phyloP scores from a whole-genome alignment of 2,888 invertebrate genomes.

The Ormyrus nitidulus region DNA sequence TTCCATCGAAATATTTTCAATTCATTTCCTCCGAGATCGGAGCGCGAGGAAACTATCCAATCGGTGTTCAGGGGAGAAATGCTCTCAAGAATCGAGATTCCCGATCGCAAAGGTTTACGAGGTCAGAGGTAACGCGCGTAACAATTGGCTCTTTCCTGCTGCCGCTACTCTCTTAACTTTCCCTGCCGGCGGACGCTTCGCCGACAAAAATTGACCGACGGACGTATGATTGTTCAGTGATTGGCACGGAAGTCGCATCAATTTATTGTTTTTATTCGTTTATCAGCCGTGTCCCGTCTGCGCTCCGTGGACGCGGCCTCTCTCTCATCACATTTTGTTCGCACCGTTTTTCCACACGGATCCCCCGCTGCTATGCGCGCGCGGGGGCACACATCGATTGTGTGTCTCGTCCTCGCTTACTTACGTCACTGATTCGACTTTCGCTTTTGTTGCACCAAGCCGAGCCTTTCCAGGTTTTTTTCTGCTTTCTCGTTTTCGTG shows the following conservation, averaged over 20 bases:
- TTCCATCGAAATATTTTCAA: no score
- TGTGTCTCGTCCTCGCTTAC: neutral
- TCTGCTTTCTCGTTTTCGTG: neutral
- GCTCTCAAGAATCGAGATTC: no score
- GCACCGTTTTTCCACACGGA: no score
- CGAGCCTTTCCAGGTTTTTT: conserved; percentile 8
- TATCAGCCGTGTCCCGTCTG: neutral
- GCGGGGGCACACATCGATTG: neutral
- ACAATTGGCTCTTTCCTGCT: neutral
- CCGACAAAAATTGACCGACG: conserved; percentile 21
- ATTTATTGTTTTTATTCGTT: conserved; percentile 1
- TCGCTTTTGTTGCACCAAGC: neutral
- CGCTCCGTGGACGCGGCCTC: neutral
- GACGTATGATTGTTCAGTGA: conserved; percentile 41
- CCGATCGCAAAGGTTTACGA: no score
- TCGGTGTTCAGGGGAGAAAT: no score
- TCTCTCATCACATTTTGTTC: neutral
- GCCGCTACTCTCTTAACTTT: neutral
- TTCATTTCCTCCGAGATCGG: no score
- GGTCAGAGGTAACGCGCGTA: neutral
- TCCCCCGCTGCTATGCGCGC: no score
- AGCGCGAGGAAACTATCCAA: no score
- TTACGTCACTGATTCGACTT: conserved; percentile 9
- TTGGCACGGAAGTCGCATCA: conserved; percentile 46
- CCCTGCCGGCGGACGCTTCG: neutral